These are phyloP conservation scores for Clostera curtula DNA, from an alignment of 2,888 invertebrate species.

Conservation along the genomic window DNA sequence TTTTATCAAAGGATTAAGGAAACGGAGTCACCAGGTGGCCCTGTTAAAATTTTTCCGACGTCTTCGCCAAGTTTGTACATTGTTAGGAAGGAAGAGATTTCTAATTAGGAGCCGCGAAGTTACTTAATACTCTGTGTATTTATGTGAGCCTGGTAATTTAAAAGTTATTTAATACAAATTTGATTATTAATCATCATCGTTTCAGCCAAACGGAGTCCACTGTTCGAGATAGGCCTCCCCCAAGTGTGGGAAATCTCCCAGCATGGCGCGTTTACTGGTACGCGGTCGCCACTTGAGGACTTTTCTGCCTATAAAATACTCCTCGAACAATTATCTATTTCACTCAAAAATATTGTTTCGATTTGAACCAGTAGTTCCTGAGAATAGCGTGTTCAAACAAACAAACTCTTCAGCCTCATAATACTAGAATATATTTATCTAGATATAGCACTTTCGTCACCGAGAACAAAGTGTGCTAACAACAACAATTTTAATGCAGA, in stretches of 20 bases:
- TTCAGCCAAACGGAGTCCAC: too few relatives aligned
- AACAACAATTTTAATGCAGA: slow-evolving; percentile 6
- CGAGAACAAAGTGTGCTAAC: background rate
- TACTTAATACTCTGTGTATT: too few relatives aligned
- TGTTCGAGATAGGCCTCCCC: slow-evolving; percentile 4
- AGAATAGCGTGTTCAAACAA: too few relatives aligned
- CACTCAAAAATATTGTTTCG: too few relatives aligned
- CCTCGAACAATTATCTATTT: too few relatives aligned
- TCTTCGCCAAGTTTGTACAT: slow-evolving; percentile 9
- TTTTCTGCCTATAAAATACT: too few relatives aligned
- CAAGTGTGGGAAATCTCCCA: slow-evolving; percentile 8
- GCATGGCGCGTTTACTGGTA: slow-evolving; percentile 4
- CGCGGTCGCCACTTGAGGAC: slow-evolving; percentile 5
- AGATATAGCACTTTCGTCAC: too few relatives aligned
- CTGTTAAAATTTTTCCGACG: slow-evolving; percentile 8
- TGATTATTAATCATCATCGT: slow-evolving; percentile 6
- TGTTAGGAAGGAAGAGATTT: slow-evolving; percentile 6
- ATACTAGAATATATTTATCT: too few relatives aligned
- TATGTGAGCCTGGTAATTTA: too few relatives aligned
- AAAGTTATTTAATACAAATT: background rate
- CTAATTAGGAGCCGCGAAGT: too few relatives aligned
- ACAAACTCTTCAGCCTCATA: too few relatives aligned
- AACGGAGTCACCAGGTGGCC: slow-evolving; percentile 11
- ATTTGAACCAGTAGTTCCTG: too few relatives aligned
- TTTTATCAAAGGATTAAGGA: slow-evolving; percentile 11